Conservation (phyloP, 2,113 vertebrate genomes). For the Protomyctophum bolini region DNA sequence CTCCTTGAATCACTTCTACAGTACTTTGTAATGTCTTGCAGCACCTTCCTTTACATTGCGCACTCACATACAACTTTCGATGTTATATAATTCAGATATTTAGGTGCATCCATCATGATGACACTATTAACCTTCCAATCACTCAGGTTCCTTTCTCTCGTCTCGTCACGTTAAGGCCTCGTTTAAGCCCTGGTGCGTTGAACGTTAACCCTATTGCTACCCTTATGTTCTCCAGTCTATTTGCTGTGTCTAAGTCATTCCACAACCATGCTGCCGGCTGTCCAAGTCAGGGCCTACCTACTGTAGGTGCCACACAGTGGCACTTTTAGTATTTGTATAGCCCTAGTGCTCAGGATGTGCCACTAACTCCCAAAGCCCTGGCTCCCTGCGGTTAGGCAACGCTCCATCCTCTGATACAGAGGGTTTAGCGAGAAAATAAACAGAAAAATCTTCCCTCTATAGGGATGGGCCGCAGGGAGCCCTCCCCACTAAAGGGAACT, state of each 20-base stretch:
- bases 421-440: slow-evolving; percentile 60
- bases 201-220: slow-evolving; percentile 49
- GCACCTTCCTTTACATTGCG: slow-evolving; percentile 58
- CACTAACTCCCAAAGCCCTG: slow-evolving; percentile 62
- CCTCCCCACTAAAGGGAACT: slow-evolving; percentile 61
- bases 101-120: slow-evolving; percentile 42
- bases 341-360: slow-evolving; percentile 67
- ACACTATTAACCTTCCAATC: slow-evolving; percentile 47
- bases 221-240: slow-evolving; percentile 39
- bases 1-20: slow-evolving; percentile 55
- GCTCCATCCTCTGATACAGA: slow-evolving; percentile 83
- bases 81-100: slow-evolving; percentile 46
- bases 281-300: slow-evolving; percentile 71
- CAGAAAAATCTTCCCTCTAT: slow-evolving; percentile 60
- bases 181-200: slow-evolving; percentile 61
- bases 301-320: slow-evolving; percentile 79
- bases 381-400: slow-evolving; percentile 64
- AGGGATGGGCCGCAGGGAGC: slow-evolving; percentile 45
- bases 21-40: slow-evolving; percentile 63
- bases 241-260: slow-evolving; percentile 38
- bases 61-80: slow-evolving; percentile 47
- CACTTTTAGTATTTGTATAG: slow-evolving; percentile 70
- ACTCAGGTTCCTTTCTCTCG: slow-evolving; percentile 48
- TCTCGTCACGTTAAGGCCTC: slow-evolving; percentile 68
- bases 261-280: slow-evolving; percentile 50